These are phyloP conservation scores for Malacoctenus gilli DNA, from an alignment of 2,797 vertebrate species.

Conservation along the genomic window DNA sequence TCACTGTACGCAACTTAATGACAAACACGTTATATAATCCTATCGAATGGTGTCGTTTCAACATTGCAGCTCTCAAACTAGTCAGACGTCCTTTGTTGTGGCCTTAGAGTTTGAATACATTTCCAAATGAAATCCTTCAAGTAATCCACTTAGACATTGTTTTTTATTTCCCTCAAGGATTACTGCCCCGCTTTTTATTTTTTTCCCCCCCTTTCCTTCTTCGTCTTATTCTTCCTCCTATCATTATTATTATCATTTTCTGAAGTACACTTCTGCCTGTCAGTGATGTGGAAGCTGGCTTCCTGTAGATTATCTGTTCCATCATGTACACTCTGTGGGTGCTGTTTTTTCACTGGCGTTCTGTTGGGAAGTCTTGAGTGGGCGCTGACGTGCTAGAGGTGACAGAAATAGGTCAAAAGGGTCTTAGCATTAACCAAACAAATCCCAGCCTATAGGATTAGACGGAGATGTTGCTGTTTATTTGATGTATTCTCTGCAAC, in stretches of 20 bases:
- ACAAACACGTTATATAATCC: conserved; percentile 23
- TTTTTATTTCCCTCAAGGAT: conserved; percentile 51
- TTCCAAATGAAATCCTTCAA: conserved; percentile 38
- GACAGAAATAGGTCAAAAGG: conserved; percentile 93
- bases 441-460: conserved; percentile 93
- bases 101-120: conserved; percentile 31
- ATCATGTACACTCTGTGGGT: conserved; percentile 54
- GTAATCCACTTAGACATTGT: conserved; percentile 64
- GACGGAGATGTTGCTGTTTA: conserved; percentile 85
- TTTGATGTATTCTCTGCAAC: conserved; percentile 83
- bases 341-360: conserved; percentile 65
- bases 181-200: conserved; percentile 46
- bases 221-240: too few relatives aligned
- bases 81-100: conserved; percentile 23
- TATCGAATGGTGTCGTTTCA: conserved; percentile 11
- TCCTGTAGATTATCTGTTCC: conserved; percentile 60
- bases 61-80: background rate
- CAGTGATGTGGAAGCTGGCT: conserved; percentile 32
- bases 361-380: conserved; percentile 76
- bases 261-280: conserved; percentile 46
- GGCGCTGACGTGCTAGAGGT: conserved; percentile 82
- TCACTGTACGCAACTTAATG: conserved; percentile 8
- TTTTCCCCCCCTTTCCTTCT: conserved; percentile 19
- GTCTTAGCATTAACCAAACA: conserved; percentile 93
- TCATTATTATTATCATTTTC: conserved; percentile 40